These are phyloP conservation scores for Xenops minutus DNA, from an alignment of 2,797 vertebrate species.

Conservation along the genomic window DNA sequence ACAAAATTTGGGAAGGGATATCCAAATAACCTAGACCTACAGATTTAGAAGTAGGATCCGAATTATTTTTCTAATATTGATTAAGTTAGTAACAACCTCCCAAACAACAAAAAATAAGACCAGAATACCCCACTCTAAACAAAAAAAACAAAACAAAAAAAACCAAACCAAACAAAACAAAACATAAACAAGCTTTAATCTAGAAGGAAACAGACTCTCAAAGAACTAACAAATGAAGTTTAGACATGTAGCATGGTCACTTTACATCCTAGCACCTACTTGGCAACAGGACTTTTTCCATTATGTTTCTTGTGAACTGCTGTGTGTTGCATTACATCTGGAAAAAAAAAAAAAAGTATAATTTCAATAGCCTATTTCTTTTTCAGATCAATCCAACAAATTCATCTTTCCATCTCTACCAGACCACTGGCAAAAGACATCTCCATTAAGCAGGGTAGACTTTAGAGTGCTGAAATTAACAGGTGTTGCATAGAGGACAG, in stretches of 20 bases:
- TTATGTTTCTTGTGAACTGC: slow-evolving; percentile 78
- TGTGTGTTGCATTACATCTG: slow-evolving; percentile 77
- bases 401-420: background rate
- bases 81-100: background rate
- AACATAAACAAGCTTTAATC: background rate
- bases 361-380: background rate
- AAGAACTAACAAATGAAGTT: background rate
- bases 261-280: slow-evolving; percentile 69
- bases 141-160: background rate
- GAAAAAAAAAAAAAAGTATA: background rate
- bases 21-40: background rate
- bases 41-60: background rate
- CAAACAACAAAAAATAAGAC: background rate
- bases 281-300: slow-evolving; percentile 74
- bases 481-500: background rate
- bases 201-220: background rate
- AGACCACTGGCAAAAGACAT: background rate
- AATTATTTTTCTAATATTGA: background rate
- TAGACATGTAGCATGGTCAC: background rate
- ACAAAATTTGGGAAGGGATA: background rate
- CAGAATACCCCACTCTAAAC: background rate
- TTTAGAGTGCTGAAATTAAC: background rate
- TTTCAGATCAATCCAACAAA: background rate
- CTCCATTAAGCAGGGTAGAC: background rate
- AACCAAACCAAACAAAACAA: background rate